Evolutionary conservation across 2,797 vertebrate species (phyloP), one percentile per base, ranked within the genome.

Genomic region (Arrhamphus sclerolepis): DNA sequence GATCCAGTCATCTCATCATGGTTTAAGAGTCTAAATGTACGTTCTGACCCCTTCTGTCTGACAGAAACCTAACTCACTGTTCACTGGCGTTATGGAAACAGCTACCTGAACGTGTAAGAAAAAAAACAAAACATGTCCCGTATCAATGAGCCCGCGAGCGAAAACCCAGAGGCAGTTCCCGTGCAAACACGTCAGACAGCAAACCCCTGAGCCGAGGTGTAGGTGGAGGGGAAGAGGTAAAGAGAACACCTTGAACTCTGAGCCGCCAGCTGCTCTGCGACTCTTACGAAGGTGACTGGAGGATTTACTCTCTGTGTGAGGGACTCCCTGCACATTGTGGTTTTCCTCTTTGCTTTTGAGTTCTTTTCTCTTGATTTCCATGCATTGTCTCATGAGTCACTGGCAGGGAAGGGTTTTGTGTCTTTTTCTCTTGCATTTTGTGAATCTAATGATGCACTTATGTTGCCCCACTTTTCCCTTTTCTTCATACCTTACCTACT

Each of bases 381-480:
- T 92, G 91, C 91, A 92, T 91, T 91, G 91, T 93, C 87, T 93
- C 91, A 92, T 91, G 88, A 89, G 84, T 92, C 92, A 92, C 93
- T 94, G 92, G 61, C 62, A 94, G 95, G 95, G 94, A 94, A 93
- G 92, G 84, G 94, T 95, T 95, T 96, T 95, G 96, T 96, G 96
- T 97, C 94, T 95, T 95, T 97, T 96, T 94, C 96, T 99, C 97
- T 98, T 98, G 96, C 96, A 95, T 98, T 98, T 98, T 99, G 96
- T 98, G 96, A 98, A 95, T 98, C 96, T 98, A 98, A 98, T 98
- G 97, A 98, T 99, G 97, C 96, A 98, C 97, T 99, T 98, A 98
- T 97, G 97, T 98, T 98, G 94, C 97, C 96, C 96, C 96, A 93
- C 97, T 99, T 99, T 98, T 98, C 96, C 97, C 97, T 98, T 99